These are phyloP conservation scores for Tinea trinotella DNA, from an alignment of 2,888 invertebrate species.

Conservation along the genomic window DNA sequence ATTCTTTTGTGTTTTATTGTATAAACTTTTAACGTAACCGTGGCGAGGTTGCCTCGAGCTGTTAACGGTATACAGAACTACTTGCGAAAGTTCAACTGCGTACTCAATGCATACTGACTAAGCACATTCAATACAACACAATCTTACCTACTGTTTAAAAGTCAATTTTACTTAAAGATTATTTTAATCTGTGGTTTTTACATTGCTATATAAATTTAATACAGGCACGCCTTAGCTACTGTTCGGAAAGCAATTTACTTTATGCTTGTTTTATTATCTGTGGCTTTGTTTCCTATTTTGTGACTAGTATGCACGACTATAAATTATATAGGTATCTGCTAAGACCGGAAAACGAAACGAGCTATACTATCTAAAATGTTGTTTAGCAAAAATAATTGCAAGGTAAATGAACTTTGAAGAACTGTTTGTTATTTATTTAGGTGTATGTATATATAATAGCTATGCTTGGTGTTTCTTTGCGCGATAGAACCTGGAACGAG, in stretches of 20 bases:
- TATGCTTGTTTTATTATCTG: not conserved
- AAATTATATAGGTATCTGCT: not conserved
- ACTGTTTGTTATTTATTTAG: too few species aligned
- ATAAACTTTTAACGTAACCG: not conserved
- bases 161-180: not conserved
- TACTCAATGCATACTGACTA: conserved; percentile 6
- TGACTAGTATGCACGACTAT: not conserved
- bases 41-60: not conserved
- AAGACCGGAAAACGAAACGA: not conserved
- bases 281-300: not conserved
- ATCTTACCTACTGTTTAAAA: not conserved
- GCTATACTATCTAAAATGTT: not conserved
- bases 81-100: conserved; percentile 10
- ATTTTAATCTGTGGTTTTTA: too few species aligned
- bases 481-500: too few species aligned
- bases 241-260: not conserved
- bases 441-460: too few species aligned
- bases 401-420: conserved; percentile 7
- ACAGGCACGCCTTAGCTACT: not conserved
- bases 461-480: too few species aligned
- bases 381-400: not conserved
- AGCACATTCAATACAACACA: not conserved
- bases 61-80: not conserved
- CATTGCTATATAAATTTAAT: too few species aligned
- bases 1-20: not conserved